Evolutionary conservation across 2,113 vertebrate genomes (phyloP).

Genomic region (Nerophis lumbriciformis): DNA sequence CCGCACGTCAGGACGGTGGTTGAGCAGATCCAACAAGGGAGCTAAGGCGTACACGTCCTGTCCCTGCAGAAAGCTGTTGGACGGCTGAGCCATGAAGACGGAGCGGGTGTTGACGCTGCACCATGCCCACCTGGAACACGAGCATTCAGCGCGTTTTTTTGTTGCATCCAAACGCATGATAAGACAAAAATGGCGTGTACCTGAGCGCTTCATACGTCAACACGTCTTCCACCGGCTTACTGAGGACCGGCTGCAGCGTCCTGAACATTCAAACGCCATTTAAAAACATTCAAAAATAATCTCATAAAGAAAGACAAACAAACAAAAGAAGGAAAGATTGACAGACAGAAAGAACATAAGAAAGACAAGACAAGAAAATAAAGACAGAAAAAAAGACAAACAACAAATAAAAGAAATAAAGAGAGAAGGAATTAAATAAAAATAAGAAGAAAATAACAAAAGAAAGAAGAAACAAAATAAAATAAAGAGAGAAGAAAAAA

Average conservation of each 20-base stretch:
- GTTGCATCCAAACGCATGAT: not conserved
- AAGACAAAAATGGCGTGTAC: conserved; percentile 16
- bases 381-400: too few species aligned
- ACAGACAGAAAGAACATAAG: too few species aligned
- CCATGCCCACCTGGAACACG: conserved; percentile 85
- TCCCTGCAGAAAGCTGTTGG: conserved; percentile 70
- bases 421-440: too few species aligned
- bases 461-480: too few species aligned
- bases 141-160: too few species aligned
- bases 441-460: too few species aligned
- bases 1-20: conserved; percentile 84
- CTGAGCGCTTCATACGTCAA: conserved; percentile 77
- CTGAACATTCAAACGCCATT: conserved; percentile 23
- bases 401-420: too few species aligned
- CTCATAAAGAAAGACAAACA: not conserved
- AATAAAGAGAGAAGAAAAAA: too few species aligned
- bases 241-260: conserved; percentile 82
- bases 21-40: conserved; percentile 89
- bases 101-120: conserved; percentile 91
- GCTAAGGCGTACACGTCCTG: conserved; percentile 83
- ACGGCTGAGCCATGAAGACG: conserved; percentile 77
- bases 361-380: too few species aligned
- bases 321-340: too few species aligned
- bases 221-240: conserved; percentile 56
- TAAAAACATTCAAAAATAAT: not conserved